Conservation (phyloP, 1,140 invertebrate genomes). For the Drosophila parabipectinata region DNA sequence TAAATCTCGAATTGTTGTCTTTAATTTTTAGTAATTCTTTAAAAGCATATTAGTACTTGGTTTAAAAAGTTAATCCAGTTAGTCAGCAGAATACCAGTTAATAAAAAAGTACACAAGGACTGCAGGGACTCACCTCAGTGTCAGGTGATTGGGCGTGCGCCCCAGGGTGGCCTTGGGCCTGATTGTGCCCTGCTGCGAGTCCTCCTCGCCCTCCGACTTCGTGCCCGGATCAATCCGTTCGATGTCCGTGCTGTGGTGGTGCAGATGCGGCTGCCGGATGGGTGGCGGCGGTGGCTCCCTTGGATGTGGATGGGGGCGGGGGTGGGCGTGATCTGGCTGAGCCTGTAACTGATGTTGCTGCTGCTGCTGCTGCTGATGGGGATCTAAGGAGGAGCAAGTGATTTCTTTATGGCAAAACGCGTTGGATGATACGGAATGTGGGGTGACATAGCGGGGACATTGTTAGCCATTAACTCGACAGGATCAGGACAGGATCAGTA, state of each 20-base stretch:
- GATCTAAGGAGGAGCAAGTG: slow-evolving; percentile 64
- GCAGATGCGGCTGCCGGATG: slow-evolving; percentile 73
- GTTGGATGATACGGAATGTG: slow-evolving; percentile 44
- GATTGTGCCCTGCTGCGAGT: slow-evolving; percentile 88
- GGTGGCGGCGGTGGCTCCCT: slow-evolving; percentile 71
- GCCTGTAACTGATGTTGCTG: slow-evolving; percentile 53
- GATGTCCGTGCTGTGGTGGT: slow-evolving; percentile 77
- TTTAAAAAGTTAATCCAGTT: slow-evolving; percentile 16
- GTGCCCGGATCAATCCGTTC: slow-evolving; percentile 89
- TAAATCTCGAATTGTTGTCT: no score
- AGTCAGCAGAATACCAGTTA: slow-evolving; percentile 33
- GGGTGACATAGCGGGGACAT: slow-evolving; percentile 7
- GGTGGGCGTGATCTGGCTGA: slow-evolving; percentile 44
- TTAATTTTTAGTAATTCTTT: no score
- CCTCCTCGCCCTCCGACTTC: slow-evolving; percentile 95
- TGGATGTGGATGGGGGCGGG: slow-evolving; percentile 70
- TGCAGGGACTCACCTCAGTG: slow-evolving; percentile 87
- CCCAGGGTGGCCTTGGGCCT: slow-evolving; percentile 90
- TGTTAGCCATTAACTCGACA: slow-evolving; percentile 35
- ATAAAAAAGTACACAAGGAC: not conserved
- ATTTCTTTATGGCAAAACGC: slow-evolving; percentile 66
- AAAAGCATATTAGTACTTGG: not conserved
- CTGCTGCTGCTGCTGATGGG: slow-evolving; percentile 62
- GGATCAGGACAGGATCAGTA: not conserved
- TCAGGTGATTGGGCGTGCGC: slow-evolving; percentile 95